A percentile compares a stretch with the other conserved stretches of the same genome.
These are phyloP conservation scores for Harlomillsia oculata DNA, from an alignment of 1,140 invertebrate species.

Conservation along the genomic window DNA sequence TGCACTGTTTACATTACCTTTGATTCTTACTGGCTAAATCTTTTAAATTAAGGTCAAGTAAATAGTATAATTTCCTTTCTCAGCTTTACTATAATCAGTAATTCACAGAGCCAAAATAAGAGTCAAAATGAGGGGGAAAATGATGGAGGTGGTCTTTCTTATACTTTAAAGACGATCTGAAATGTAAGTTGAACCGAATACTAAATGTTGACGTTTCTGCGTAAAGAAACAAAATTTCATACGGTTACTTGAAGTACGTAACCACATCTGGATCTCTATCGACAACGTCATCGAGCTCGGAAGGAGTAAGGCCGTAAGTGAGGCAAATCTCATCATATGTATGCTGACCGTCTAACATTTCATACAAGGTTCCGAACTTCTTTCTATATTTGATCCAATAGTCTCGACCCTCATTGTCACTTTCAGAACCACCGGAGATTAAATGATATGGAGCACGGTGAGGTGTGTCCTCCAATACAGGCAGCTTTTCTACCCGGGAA, in stretches of 20 bases:
- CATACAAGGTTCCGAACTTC: slow-evolving; percentile 43
- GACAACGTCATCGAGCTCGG: slow-evolving; percentile 73
- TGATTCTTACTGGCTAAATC: no score
- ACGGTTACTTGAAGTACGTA: slow-evolving; percentile 66
- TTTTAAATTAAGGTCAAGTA: no score
- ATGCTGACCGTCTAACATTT: slow-evolving; percentile 66
- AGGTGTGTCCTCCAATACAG: slow-evolving; percentile 9
- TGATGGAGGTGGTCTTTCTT: no score
- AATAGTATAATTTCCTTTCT: no score
- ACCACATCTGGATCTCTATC: slow-evolving; percentile 75
- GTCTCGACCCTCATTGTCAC: slow-evolving; percentile 42
- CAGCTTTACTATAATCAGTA: no score
- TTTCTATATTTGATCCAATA: slow-evolving; percentile 36
- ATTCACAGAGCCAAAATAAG: no score
- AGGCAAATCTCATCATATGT: slow-evolving; percentile 85
- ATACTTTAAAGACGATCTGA: no score
- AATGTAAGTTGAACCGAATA: no score
- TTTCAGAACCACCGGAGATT: slow-evolving; percentile 46
- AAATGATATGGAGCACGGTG: slow-evolving; percentile 13
- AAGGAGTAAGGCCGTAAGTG: slow-evolving; percentile 63
- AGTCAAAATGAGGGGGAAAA: background rate
- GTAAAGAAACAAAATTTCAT: background rate
- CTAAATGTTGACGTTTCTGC: no score
- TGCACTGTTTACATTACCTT: no score
- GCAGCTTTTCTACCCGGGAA: slow-evolving; percentile 64